These are phyloP conservation scores for Plectrocnemia conspersa DNA, from an alignment of 1,140 invertebrate genomes.

Conservation along the genomic window DNA sequence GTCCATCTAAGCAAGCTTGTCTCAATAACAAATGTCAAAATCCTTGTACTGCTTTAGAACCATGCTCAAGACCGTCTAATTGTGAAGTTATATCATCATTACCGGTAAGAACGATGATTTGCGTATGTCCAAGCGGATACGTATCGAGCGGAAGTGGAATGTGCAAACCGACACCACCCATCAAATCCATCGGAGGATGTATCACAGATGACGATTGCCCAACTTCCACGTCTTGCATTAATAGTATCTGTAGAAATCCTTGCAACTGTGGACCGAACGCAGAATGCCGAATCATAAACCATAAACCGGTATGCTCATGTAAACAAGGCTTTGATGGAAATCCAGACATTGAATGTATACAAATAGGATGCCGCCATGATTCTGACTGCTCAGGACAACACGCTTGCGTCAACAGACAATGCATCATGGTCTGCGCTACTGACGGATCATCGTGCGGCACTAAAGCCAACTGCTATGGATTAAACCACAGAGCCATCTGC, in stretches of 20 bases:
- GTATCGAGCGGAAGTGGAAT: slow-evolving; percentile 76
- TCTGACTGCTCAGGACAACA: slow-evolving; percentile 71
- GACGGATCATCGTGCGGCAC: slow-evolving; percentile 63
- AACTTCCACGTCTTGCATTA: slow-evolving; percentile 69
- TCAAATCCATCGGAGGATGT: slow-evolving; percentile 64
- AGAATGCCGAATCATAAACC: slow-evolving; percentile 72
- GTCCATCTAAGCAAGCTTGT: slow-evolving; percentile 73
- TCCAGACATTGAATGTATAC: slow-evolving; percentile 68
- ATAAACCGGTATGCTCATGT: slow-evolving; percentile 81
- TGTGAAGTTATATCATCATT: slow-evolving; percentile 76
- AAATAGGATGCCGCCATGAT: slow-evolving; percentile 68
- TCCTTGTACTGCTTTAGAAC: slow-evolving; percentile 72
- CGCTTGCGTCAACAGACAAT: slow-evolving; percentile 71
- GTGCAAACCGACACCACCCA: slow-evolving; percentile 64
- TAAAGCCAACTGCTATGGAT: slow-evolving; percentile 68
- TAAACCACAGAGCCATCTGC: slow-evolving; percentile 74
- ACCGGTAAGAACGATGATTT: slow-evolving; percentile 83
- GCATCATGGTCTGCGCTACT: slow-evolving; percentile 70
- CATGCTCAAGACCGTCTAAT: slow-evolving; percentile 71
- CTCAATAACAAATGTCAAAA: slow-evolving; percentile 76
- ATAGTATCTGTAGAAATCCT: slow-evolving; percentile 72
- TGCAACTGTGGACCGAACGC: slow-evolving; percentile 77
- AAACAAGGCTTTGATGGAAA: slow-evolving; percentile 75
- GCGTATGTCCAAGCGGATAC: slow-evolving; percentile 82
- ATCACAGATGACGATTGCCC: slow-evolving; percentile 71